These are phyloP conservation scores for Scomber colias DNA, from an alignment of 2,113 vertebrate genomes.

Conservation along the genomic window DNA sequence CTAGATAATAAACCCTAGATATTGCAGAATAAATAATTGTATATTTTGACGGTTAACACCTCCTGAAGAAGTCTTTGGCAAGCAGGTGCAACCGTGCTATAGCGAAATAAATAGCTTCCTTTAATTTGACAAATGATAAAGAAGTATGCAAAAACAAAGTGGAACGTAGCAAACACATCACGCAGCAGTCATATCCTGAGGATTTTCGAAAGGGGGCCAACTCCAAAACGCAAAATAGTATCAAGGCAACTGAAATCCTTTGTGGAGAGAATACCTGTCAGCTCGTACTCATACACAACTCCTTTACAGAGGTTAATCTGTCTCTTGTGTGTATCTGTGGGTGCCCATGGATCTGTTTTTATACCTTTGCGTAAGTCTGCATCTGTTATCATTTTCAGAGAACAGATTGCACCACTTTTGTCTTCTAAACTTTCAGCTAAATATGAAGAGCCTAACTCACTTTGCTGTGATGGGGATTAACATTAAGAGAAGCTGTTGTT, in stretches of 20 bases:
- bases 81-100: background rate
- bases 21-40: too few relatives aligned
- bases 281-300: background rate
- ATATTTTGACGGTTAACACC: too few relatives aligned
- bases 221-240: constrained; percentile 18
- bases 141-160: background rate
- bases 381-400: constrained; percentile 48
- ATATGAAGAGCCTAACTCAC: constrained; percentile 25
- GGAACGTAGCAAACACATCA: background rate
- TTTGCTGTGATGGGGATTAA: constrained; percentile 36
- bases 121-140: constrained; percentile 21
- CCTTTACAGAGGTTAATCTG: constrained; percentile 42
- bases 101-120: background rate
- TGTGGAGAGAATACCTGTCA: constrained; percentile 12
- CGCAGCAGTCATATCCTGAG: background rate
- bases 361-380: constrained; percentile 17
- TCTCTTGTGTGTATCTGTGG: background rate
- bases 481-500: constrained; percentile 18
- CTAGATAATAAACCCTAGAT: too few relatives aligned
- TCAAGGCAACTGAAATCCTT: background rate
- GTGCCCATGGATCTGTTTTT: constrained; percentile 37
- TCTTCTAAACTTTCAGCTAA: constrained; percentile 27
- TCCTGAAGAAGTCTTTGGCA: background rate
- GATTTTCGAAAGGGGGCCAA: background rate
- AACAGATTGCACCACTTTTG: constrained; percentile 13